Conservation (phyloP, 2,888 invertebrate genomes). For the Plebejus argus region DNA sequence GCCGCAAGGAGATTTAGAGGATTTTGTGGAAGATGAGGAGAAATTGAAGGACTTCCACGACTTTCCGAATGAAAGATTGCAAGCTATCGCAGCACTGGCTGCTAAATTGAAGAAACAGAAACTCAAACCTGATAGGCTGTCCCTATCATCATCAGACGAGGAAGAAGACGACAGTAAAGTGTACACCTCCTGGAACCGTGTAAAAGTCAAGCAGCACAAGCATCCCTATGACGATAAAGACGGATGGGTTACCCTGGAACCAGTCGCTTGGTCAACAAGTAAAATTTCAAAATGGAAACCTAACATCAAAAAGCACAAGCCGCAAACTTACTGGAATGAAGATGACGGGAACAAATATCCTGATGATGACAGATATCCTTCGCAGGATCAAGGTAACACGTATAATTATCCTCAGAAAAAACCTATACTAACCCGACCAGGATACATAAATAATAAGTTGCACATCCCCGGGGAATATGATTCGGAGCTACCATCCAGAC, state of each 20-base stretch:
- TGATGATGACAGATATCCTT: constrained; percentile 50
- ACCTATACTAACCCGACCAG: constrained; percentile 60
- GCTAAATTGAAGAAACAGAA: constrained; percentile 75
- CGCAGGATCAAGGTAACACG: constrained; percentile 55
- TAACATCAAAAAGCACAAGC: constrained; percentile 79
- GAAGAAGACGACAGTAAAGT: constrained; percentile 61
- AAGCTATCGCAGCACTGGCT: constrained; percentile 70
- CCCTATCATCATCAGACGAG: constrained; percentile 47
- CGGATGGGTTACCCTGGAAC: constrained; percentile 89
- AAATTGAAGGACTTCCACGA: constrained; percentile 75
- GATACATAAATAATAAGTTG: constrained; percentile 67
- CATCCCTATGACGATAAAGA: constrained; percentile 85
- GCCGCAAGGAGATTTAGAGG: constrained; percentile 81
- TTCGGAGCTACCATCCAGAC: constrained; percentile 66
- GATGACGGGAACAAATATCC: constrained; percentile 59
- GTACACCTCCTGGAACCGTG: constrained; percentile 74
- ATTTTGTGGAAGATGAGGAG: constrained; percentile 79
- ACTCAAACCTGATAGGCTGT: constrained; percentile 53
- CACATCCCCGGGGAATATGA: constrained; percentile 63
- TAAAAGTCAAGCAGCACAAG: constrained; percentile 79
- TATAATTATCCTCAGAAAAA: constrained; percentile 63
- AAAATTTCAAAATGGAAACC: constrained; percentile 91
- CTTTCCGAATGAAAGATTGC: constrained; percentile 65
- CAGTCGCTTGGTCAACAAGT: constrained; percentile 89
- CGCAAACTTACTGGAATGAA: constrained; percentile 64